Evolutionary conservation across 2,888 invertebrate genomes (phyloP), one percentile per base, ranked within the genome.

Genomic region (Diarsia dahlii): DNA sequence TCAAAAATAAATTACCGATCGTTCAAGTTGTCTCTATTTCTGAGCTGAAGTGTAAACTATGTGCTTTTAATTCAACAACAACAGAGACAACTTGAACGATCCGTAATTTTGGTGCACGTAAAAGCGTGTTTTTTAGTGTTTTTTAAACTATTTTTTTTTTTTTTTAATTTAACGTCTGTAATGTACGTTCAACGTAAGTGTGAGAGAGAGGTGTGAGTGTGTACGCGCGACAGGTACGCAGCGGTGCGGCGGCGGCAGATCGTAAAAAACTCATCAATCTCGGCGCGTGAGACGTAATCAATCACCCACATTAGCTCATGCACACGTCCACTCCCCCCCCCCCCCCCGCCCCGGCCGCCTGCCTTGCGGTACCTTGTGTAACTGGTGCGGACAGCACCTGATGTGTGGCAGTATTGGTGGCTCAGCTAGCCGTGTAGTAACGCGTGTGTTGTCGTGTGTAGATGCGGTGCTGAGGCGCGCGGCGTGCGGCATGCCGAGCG

Each of bases 211-310:
- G 28, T 8, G 67, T 60, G 48, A n/a, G 56, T 20, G 69, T 52
- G 58, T 68, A 65, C 56, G 48, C 13, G 64, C 67, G 83, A 71
- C 77, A 85, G 78, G 85, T 78, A 63, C 54, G 64, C 63, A n/a
- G 20, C 66, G 50, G 63, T 28, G 20, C 66, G 50, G 63, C 39
- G 23, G 62, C 54, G 46, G n/a, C n/a, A n/a, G 82, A 88, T 92
- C 90, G 90, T 91, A 91, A 91, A 89, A 90, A 91, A 86, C 89
- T 80, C 91, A 91, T 92, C 92, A 92, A 92, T 92, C 92, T 90
- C 89, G 63, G 87, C 84, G 82, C 79, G 78, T 45, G 82, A 68
- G 72, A 66, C 80, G 85, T 80, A 60, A 87, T 88, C 87, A 80
- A 88, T 87, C 88, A 85, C 75, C 48, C 45, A 68, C 84, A 76